Base-by-base conservation (phyloP, 2,888 invertebrate genomes). In the Globia sparganii region DNA sequence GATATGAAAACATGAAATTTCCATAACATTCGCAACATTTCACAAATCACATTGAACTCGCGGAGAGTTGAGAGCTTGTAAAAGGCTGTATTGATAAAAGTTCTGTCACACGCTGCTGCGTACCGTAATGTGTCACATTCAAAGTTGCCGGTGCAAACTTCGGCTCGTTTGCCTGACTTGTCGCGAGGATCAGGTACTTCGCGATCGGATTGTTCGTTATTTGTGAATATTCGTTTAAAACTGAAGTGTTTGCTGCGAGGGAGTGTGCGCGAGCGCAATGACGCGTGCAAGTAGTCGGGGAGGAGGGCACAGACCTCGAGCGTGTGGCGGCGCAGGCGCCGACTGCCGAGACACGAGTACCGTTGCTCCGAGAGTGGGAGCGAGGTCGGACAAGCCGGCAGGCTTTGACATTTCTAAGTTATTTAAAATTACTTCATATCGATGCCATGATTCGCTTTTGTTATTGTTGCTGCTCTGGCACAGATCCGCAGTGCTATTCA, bases 231-330 rank as follows among this genome's bases (percentile, higher is more conserved):
- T 77, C 80, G 83, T 82, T 84, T 74, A 77, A 67, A 84, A 86
- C 78, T 82, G 37, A 53, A 72, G 56, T 71, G 65, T 80, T 84
- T 62, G 80, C 74, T 75, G 73, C 72, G 75, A 70, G 80, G 78
- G 84, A 78, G 77, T 78, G 83, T 89, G 89, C 90, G 90, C 88
- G 86, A 90, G 83, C 93, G 94, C 92, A 92, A 84, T 88, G 91
- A 92, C 86, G 92, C 92, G 91, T 92, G 87, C 91, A 89, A 86
- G 90, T 86, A 61, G 85, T 71, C 80, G 87, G 85, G 81, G 87
- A 86, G 88, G 96, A 93, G 96, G 96, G 96, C 96, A 96, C 91
- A 93, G 95, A 96, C 96, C 96, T 94, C 94, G 73, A 87, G 82
- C 91, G 91, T 91, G 92, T 90, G 77, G 90, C 91, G 91, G 92